These are phyloP conservation scores for Orientallactaga bullata DNA, from an alignment of 2,113 vertebrate species.

Conservation along the genomic window DNA sequence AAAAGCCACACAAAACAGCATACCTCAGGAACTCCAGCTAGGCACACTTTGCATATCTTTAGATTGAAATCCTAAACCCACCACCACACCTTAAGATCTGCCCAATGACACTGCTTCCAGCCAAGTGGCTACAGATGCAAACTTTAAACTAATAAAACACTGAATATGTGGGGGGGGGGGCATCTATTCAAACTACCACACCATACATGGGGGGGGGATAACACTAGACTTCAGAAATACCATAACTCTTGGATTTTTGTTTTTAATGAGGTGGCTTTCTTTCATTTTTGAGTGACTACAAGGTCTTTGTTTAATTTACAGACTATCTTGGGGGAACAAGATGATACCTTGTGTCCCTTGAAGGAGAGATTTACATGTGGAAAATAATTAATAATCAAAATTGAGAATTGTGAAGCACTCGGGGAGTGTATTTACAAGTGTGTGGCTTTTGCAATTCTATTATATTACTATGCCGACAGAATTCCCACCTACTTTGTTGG, in stretches of 20 bases:
- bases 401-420: not conserved
- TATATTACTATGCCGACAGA: not conserved
- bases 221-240: not conserved
- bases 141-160: too few species aligned
- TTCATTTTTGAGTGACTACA: not conserved
- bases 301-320: constrained; percentile 9
- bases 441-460: not conserved
- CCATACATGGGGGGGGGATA: too few species aligned
- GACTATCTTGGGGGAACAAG: not conserved
- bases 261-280: not conserved
- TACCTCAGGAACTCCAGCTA: too few species aligned
- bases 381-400: not conserved
- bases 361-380: not conserved
- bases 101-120: too few species aligned
- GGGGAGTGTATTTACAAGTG: not conserved
- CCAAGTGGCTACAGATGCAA: too few species aligned
- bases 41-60: too few species aligned
- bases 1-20: too few species aligned
- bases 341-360: not conserved
- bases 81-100: too few species aligned
- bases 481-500: not conserved
- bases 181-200: too few species aligned
- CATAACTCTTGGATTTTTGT: constrained; percentile 23
- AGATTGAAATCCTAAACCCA: too few species aligned
- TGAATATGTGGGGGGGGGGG: too few species aligned